Evolutionary conservation across 2,888 invertebrate genomes (phyloP), one percentile per base, ranked within the genome.

Genomic region (Holacanthella duospinosa): DNA sequence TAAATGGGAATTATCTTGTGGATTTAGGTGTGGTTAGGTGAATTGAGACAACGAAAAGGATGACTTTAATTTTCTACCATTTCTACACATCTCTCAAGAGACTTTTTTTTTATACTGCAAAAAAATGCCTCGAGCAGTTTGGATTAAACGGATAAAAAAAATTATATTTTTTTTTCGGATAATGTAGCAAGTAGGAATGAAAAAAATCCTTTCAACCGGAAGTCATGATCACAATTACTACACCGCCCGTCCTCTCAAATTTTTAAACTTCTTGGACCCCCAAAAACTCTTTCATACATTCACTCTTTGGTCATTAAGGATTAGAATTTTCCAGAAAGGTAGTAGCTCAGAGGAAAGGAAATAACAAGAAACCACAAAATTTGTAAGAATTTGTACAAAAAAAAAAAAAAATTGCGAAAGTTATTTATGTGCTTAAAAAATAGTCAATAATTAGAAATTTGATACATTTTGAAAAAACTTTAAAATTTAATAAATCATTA

Each of bases 171-270:
- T 57, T 27, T 28, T 26, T 55, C 6, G n/a, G 54, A 6, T 9
- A 25, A n/a, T n/a, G n/a, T 24, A 53, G 54, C 21, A 53, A 9
- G 9, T 6, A 53, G 6, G 25, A 53, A n/a, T 6, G 21, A 26
- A 26, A 55, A 55, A 55, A 55, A 28, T 25, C 55, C 28, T n/a
- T 58, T 58, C 55, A 62, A 65, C 65, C 65, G 65, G 65, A 65
- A 65, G 62, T 65, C 65, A 65, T 65, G 65, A 65, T 60, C 59
- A 57, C 62, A 62, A 58, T 58, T 58, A 55, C 19, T 16, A 4
- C 48, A 26, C 56, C 58, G 29, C 58, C 24, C 19, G 58, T 28
- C 58, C 58, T 36, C 9, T 4, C 24, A 9, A 48, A 9, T 16
- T 9, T 48, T 21, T 48, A 48, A 48, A 21, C 12, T 48, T 36